These are phyloP conservation scores for Philonicus albiceps DNA, from an alignment of 2,888 invertebrate genomes.

Conservation along the genomic window DNA sequence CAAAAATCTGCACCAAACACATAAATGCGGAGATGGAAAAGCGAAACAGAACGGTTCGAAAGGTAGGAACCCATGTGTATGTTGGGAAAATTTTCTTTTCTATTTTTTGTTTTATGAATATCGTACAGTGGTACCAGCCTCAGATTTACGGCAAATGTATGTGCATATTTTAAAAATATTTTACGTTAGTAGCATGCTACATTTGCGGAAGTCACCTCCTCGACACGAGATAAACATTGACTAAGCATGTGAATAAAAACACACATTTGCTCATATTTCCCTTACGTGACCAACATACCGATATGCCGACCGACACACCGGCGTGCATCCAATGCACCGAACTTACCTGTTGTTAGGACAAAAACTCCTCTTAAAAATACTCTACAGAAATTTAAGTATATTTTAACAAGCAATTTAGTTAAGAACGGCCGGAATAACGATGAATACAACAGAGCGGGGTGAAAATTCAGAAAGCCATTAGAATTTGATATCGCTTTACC, in stretches of 20 bases:
- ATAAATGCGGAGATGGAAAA: not conserved
- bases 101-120: not conserved
- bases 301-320: no score
- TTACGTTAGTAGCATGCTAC: not conserved
- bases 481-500: no score
- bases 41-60: not conserved
- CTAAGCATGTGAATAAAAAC: conserved; percentile 22
- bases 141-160: not conserved
- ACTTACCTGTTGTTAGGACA: conserved; percentile 1
- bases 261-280: not conserved
- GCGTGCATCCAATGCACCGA: no score
- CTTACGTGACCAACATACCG: not conserved
- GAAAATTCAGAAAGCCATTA: not conserved
- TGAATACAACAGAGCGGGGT: not conserved
- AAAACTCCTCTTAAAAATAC: not conserved
- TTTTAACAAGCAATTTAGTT: conserved; percentile 8
- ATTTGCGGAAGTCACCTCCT: not conserved
- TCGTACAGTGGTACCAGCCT: not conserved
- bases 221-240: conserved; percentile 26
- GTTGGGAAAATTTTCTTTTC: not conserved
- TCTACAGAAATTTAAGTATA: not conserved
- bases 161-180: not conserved
- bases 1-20: not conserved
- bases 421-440: not conserved
- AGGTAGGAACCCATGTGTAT: not conserved